Conservation (phyloP, 2,797 vertebrate genomes). For the Chelmon rostratus region DNA sequence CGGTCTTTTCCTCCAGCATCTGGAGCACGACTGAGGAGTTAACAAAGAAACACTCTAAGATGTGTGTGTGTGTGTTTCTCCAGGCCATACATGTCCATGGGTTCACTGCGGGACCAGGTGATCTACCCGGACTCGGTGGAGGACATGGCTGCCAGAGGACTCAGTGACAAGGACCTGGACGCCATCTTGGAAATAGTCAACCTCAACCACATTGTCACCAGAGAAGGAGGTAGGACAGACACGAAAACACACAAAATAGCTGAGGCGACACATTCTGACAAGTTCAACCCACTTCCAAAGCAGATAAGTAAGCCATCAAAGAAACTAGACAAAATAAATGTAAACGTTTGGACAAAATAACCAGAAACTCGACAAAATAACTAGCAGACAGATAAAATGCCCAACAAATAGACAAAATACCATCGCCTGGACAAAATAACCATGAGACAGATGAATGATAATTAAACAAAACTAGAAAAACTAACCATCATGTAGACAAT, state of each 20-base stretch:
- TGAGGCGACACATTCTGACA: not conserved
- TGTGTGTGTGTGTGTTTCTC: constrained; percentile 43
- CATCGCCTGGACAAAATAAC: no score
- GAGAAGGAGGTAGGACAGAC: constrained; percentile 92
- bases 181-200: constrained; percentile 93
- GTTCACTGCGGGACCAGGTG: constrained; percentile 96
- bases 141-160: constrained; percentile 93
- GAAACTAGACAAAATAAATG: not conserved
- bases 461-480: not conserved
- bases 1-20: not conserved
- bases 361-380: not conserved
- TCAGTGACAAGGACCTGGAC: constrained; percentile 92
- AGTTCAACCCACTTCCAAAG: not conserved
- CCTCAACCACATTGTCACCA: constrained; percentile 96
- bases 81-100: constrained; percentile 98
- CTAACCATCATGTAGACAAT: not conserved
- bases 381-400: no score
- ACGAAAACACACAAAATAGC: not conserved
- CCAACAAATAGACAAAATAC: not conserved
- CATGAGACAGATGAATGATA: no score
- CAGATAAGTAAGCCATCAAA: not conserved
- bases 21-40: constrained; percentile 17
- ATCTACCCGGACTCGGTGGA: constrained; percentile 97
- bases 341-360: not conserved
- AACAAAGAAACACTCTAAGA: constrained; percentile 25